Evolutionary conservation across 2,113 vertebrate genomes (phyloP), one percentile per base, ranked within the genome.

Genomic region (Agapornis roseicollis): DNA sequence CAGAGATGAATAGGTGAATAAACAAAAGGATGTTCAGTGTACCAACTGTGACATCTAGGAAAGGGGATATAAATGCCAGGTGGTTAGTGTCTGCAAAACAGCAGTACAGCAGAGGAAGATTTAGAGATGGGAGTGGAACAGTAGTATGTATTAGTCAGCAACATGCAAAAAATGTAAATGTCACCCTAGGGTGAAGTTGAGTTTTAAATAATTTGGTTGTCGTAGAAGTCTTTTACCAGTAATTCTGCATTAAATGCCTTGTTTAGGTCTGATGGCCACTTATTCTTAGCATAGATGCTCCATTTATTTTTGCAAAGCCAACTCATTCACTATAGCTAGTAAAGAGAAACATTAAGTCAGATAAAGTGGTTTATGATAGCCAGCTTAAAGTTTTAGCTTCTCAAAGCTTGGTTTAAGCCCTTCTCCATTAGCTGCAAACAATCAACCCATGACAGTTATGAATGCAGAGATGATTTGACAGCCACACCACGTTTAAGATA

Each of bases 231-330:
- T 25, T 86, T 92, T 53, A 70, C 12, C n/a, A 73, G 68, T 63
- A 73, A 58, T 80, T 74, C 41, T 58, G 27, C 13, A 16, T 86
- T 77, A 74, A 95, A 90, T 90, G 28, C 14, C 25, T 94, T 13
- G 2, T 73, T 92, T 53, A 80, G 47, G 41, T 56, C 60, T 80
- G 46, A 63, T 84, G 37, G 31, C 13, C 49, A 41, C 33, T 90
- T 80, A 72, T 64, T 69, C 44, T 90, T 66, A 52, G 20, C 8
- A 15, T 60, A 80, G 58, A 31, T 94, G 37, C 39, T 92, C 41
- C 76, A 65, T 83, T 96, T 86, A 44, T 52, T 95, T 93, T 94
- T 86, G 61, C 37, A 88, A 90, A 90, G 63, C 27, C 10, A 55
- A 60, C 3, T 65, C 35, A 24, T 85, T 83, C 33, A 19, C 90